Evolutionary conservation across 2,797 vertebrate species (phyloP).

Genomic region (Crocodylus rhombifer): DNA sequence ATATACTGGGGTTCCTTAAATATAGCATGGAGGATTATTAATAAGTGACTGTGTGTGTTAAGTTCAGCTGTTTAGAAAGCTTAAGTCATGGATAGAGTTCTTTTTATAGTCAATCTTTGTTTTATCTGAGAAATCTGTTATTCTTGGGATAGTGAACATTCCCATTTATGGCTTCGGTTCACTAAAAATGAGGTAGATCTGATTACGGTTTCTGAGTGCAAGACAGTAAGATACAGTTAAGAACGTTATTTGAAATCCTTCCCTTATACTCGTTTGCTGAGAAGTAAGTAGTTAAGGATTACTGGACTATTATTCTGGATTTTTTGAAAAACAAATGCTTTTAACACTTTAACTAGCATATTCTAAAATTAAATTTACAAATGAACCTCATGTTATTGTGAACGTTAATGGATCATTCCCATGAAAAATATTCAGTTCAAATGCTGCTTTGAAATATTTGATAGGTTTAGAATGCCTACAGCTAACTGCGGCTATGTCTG

Average conservation of each 20-base stretch:
- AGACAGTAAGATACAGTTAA: not conserved
- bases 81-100: not conserved
- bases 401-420: not conserved
- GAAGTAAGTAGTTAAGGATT: not conserved
- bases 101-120: slow-evolving; percentile 15
- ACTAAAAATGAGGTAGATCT: not conserved
- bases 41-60: not conserved
- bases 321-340: slow-evolving; percentile 20
- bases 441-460: not conserved
- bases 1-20: not conserved
- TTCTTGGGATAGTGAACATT: slow-evolving; percentile 3
- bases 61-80: slow-evolving; percentile 7
- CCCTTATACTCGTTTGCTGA: not conserved
- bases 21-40: not conserved
- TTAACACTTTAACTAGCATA: not conserved
- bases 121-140: slow-evolving; percentile 13
- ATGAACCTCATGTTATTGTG: not conserved
- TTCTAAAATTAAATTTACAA: slow-evolving; percentile 29
- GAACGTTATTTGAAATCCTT: not conserved
- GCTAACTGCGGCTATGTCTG: not conserved
- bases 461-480: not conserved
- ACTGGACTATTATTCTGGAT: not conserved
- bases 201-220: not conserved
- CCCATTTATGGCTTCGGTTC: not conserved
- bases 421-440: slow-evolving; percentile 22